phyloP scores from a whole-genome alignment of 2,797 vertebrate species.

The Arctocebus calabarensis region DNA sequence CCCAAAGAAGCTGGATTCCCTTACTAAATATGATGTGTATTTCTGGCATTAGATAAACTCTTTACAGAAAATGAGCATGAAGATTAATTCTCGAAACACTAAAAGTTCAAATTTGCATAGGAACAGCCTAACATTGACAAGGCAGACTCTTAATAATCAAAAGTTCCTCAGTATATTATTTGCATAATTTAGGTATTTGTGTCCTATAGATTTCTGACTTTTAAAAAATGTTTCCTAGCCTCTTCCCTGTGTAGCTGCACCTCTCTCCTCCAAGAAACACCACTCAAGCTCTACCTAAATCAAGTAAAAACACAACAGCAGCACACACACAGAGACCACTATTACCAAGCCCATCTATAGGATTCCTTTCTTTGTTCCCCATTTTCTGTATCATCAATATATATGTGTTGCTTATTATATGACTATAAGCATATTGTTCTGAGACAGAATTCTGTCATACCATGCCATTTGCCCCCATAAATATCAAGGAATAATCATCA shows the following conservation, averaged over 20 bases:
- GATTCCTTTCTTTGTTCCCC: neutral
- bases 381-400: conserved; percentile 11
- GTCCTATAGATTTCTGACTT: neutral
- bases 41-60: neutral
- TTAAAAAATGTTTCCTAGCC: neutral
- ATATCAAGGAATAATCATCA: conserved; percentile 62
- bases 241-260: neutral
- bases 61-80: neutral
- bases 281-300: neutral
- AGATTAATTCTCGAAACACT: conserved; percentile 36
- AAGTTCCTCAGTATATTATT: neutral
- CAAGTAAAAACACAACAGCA: neutral
- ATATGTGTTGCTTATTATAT: conserved; percentile 18
- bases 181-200: neutral
- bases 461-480: conserved; percentile 35
- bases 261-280: neutral
- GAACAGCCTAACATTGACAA: neutral
- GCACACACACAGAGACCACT: neutral
- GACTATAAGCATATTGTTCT: neutral
- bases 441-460: conserved; percentile 19
- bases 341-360: neutral
- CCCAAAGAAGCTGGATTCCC: conserved; percentile 15
- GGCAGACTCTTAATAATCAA: neutral
- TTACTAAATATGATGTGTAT: neutral
- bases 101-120: neutral